Base-by-base conservation (phyloP, 92 coral and sea anemone genomes). In the Actinernus sp. region DNA sequence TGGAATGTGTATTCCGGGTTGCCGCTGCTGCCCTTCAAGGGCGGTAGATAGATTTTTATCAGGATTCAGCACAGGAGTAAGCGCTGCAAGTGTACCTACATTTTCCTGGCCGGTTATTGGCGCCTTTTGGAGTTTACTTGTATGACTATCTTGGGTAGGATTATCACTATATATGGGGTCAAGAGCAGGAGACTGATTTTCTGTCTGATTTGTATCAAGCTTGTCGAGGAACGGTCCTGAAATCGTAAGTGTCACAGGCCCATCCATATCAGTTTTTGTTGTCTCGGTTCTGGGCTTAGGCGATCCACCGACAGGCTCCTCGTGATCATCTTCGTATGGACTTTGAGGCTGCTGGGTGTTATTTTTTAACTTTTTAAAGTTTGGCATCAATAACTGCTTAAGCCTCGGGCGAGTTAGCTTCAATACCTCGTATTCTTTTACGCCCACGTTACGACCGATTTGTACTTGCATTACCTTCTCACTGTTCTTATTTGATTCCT, bases 341-440 rank as follows among this genome's bases (percentile, higher is more conserved):
- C n/a, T n/a, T n/a, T n/a, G n/a, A n/a, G n/a, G n/a, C n/a, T n/a
- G n/a, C n/a, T n/a, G n/a, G n/a, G n/a, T n/a, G n/a, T n/a, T n/a
- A n/a, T n/a, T n/a, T n/a, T n/a, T n/a, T n/a, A n/a, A n/a, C n/a
- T n/a, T n/a, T n/a, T n/a, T n/a, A n/a, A n/a, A n/a, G n/a, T n/a
- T n/a, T n/a, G n/a, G n/a, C n/a, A n/a, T n/a, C n/a, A n/a, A n/a
- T n/a, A n/a, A n/a, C n/a, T n/a, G n/a, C n/a, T 57, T 44, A 26
- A 70, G 32, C 39, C 57, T 44, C 6, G 13, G 38, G 17, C 49
- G 58, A 10, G 78, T 41, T 1, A 70, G 31, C 41, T 46, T 56
- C n/a, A 70, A 18, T 8, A 68, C 53, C 32, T 68, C 53, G 18
- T 68, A 68, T 19, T 30, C 31, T 32, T 55, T 55, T 3, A 32